These are phyloP conservation scores for Tringa solitaria DNA, from an alignment of 2,113 vertebrate genomes.

Conservation along the genomic window DNA sequence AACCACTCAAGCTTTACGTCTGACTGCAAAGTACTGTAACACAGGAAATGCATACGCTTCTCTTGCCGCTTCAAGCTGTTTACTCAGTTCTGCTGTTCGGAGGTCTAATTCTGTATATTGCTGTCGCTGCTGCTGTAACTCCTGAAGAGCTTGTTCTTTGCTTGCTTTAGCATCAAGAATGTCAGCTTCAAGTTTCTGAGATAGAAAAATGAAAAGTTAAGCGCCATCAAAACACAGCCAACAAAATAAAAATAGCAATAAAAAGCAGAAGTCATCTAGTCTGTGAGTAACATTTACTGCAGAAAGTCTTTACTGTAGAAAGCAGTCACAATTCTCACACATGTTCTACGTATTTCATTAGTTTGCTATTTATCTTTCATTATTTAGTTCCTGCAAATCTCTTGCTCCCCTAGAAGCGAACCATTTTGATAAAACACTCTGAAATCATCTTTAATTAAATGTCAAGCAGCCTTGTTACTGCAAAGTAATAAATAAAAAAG, in stretches of 20 bases:
- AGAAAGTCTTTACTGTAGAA: background rate
- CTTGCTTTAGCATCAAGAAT: conserved; percentile 75
- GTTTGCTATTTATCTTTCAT: background rate
- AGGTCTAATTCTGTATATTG: conserved; percentile 77
- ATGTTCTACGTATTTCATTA: background rate
- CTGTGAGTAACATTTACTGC: background rate
- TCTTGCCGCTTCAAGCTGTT: conserved; percentile 82
- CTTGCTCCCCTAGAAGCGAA: background rate
- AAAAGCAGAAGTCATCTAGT: background rate
- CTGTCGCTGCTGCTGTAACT: conserved; percentile 80
- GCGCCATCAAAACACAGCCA: background rate
- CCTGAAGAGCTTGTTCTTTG: conserved; percentile 82
- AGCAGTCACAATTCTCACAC: background rate
- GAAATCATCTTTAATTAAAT: background rate
- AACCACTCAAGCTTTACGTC: background rate
- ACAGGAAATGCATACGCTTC: conserved; percentile 78
- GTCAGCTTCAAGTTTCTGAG: conserved; percentile 90
- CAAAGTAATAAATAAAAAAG: background rate
- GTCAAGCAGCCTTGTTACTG: background rate
- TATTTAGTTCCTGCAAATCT: background rate
- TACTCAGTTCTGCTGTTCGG: conserved; percentile 80
- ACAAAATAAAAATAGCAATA: background rate
- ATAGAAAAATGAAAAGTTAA: conserved; percentile 17
- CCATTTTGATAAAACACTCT: background rate
- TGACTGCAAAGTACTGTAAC: background rate